Evolutionary conservation across 2,113 vertebrate species (phyloP).

Genomic region (Coracopsis vasa): DNA sequence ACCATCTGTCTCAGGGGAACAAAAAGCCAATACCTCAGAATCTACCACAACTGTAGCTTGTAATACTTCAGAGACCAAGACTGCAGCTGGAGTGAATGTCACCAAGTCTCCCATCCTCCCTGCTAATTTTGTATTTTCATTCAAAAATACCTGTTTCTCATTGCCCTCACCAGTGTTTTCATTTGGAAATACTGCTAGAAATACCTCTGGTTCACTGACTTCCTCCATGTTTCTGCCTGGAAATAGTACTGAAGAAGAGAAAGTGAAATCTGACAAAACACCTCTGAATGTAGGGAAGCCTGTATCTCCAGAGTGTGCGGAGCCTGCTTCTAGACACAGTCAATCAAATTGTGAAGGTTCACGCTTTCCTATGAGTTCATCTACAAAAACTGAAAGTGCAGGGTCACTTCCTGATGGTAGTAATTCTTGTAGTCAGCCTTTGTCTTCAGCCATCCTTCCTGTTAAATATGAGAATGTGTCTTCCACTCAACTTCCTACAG

Average conservation of each 20-base stretch:
- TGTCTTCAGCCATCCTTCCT: not conserved
- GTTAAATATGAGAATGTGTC: not conserved
- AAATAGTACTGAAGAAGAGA: not conserved
- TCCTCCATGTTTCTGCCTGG: not conserved
- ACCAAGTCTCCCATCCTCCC: not conserved
- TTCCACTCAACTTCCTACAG: not conserved
- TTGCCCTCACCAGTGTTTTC: constrained; percentile 15
- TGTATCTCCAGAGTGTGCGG: not conserved
- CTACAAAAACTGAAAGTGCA: not conserved
- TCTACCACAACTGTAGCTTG: not conserved
- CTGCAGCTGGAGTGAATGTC: not conserved
- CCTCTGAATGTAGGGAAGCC: not conserved
- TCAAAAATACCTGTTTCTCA: not conserved
- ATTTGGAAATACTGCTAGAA: not conserved
- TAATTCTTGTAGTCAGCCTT: not conserved
- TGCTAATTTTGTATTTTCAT: not conserved
- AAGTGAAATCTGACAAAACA: not conserved
- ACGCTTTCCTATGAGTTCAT: not conserved
- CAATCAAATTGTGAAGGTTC: not conserved
- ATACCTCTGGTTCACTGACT: not conserved
- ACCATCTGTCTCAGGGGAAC: not conserved
- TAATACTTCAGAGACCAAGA: not conserved
- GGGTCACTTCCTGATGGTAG: not conserved
- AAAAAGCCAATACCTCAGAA: not conserved
- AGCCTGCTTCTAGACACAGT: not conserved